Evolutionary conservation across 2,888 invertebrate genomes (phyloP).

Genomic region (Dione juno): DNA sequence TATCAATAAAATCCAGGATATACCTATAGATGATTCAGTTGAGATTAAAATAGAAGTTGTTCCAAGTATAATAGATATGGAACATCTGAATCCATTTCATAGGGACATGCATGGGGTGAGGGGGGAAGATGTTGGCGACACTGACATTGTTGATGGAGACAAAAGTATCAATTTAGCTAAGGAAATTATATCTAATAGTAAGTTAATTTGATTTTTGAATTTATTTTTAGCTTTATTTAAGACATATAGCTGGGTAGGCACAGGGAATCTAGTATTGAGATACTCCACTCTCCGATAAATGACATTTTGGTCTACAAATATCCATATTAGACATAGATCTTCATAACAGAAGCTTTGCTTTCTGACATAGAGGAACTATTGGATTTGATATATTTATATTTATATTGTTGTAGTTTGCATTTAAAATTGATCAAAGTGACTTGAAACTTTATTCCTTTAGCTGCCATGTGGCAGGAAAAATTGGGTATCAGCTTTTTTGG

Average conservation of each 20-base stretch:
- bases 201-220: constrained; percentile 23
- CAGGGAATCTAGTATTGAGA: not conserved
- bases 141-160: constrained; percentile 56
- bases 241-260: too few relatives aligned
- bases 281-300: too few relatives aligned
- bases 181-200: constrained; percentile 59
- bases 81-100: constrained; percentile 58
- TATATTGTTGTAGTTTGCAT: not conserved
- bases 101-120: constrained; percentile 60
- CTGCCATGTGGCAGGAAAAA: too few relatives aligned
- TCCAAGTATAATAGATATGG: constrained; percentile 52
- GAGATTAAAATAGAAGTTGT: constrained; percentile 57
- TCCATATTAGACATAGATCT: too few relatives aligned
- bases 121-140: constrained; percentile 50
- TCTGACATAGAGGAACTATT: too few relatives aligned
- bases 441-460: too few relatives aligned
- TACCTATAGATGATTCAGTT: constrained; percentile 41
- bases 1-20: constrained; percentile 30
- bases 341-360: too few relatives aligned
- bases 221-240: not conserved
- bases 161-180: constrained; percentile 60
- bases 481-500: too few relatives aligned
- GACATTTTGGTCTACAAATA: too few relatives aligned
- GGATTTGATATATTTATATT: not conserved
- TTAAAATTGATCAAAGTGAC: too few relatives aligned